Conservation (phyloP, 2,797 vertebrate genomes). For the Gymnopithys bicolor region DNA sequence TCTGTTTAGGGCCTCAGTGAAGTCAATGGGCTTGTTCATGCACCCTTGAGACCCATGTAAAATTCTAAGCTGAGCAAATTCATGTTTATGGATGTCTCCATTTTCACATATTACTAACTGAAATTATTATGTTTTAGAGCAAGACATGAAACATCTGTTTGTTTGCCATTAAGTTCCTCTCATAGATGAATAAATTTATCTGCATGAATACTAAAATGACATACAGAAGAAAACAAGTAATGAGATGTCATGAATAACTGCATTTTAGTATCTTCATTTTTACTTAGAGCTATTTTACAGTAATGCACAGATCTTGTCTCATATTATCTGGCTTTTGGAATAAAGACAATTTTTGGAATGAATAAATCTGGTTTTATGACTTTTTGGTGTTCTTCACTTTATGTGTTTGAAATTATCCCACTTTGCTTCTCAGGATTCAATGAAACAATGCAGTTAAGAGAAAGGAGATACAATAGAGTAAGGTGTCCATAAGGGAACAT, state of each 20-base stretch:
- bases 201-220: neutral
- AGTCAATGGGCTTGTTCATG: fast-evolving
- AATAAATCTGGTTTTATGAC: neutral
- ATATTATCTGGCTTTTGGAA: neutral
- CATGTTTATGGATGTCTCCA: neutral
- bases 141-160: neutral
- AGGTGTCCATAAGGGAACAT: neutral
- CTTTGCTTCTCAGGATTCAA: neutral
- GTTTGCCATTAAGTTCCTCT: neutral
- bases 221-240: neutral
- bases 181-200: neutral
- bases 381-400: neutral
- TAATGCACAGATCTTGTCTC: neutral
- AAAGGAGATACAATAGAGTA: neutral
- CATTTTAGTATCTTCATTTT: neutral
- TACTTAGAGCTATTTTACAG: neutral
- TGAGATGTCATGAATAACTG: neutral
- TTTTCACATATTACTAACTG: neutral
- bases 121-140: neutral
- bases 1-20: neutral
- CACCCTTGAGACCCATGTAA: neutral
- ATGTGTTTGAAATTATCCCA: neutral
- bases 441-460: neutral
- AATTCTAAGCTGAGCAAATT: neutral
- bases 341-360: neutral